These are phyloP conservation scores for Apaloderma vittatum DNA, from an alignment of 2,113 vertebrate genomes.

Conservation along the genomic window DNA sequence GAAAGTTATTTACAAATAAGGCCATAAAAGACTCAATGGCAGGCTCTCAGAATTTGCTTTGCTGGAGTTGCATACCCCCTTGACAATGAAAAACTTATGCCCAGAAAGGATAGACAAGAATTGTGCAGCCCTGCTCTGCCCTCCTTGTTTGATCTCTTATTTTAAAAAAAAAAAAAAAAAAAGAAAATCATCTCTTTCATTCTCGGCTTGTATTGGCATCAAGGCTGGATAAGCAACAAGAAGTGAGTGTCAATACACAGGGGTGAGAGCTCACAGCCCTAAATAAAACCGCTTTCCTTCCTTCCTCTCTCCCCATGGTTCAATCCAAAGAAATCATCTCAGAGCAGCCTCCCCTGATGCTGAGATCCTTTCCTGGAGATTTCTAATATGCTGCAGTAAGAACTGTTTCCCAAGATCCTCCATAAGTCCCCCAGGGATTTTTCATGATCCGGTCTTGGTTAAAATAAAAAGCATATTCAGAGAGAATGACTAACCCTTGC, in stretches of 20 bases:
- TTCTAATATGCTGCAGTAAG: background rate
- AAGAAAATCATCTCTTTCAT: background rate
- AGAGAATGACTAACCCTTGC: background rate
- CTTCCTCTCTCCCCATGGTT: background rate
- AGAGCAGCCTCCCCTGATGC: background rate
- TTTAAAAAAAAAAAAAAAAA: background rate
- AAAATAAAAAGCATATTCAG: background rate
- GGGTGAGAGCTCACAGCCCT: rapidly evolving
- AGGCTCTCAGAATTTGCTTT: background rate
- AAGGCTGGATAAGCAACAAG: background rate
- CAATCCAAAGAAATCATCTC: background rate
- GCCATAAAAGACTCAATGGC: background rate
- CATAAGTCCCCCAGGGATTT: background rate
- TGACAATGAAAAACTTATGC: background rate
- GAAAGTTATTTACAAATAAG: background rate
- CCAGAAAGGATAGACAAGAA: background rate
- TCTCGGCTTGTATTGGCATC: background rate
- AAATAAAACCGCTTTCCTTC: background rate
- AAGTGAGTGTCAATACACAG: background rate
- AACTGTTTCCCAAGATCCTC: background rate
- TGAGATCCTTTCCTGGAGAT: background rate
- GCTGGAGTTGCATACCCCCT: background rate
- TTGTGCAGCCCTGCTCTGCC: background rate
- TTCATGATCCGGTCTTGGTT: background rate
- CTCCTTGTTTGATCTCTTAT: background rate